Evolutionary conservation across 2,113 vertebrate genomes (phyloP).

Genomic region (Anhinga rufa): DNA sequence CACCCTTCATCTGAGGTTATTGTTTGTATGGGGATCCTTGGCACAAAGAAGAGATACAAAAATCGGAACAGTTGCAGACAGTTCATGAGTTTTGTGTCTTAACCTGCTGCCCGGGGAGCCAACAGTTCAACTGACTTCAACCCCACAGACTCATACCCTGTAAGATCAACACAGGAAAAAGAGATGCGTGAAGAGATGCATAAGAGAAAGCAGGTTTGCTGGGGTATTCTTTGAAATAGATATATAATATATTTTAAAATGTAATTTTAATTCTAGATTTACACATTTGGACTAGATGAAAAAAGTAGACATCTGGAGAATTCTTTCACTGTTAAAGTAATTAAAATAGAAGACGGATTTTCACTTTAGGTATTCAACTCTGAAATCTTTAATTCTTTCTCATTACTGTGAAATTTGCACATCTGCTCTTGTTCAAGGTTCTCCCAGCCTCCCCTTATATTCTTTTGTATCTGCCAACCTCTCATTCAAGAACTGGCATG

Average conservation of each 20-base stretch:
- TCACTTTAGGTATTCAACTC: neutral
- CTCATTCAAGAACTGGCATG: neutral
- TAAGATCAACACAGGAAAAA: neutral
- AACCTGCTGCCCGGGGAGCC: neutral
- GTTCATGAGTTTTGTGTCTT: neutral
- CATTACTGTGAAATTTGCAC: neutral
- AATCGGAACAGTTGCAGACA: neutral
- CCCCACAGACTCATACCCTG: neutral
- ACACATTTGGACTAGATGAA: neutral
- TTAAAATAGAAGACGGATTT: neutral
- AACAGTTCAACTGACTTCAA: neutral
- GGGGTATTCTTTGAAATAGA: neutral
- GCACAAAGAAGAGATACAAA: neutral
- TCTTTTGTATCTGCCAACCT: neutral
- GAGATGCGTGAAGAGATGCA: neutral
- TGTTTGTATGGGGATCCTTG: neutral
- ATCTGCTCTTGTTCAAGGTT: neutral
- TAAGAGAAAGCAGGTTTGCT: neutral
- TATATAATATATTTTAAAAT: neutral
- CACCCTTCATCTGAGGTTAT: neutral
- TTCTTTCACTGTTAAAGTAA: neutral
- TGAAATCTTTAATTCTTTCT: neutral
- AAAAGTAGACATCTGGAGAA: neutral
- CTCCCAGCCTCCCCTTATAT: neutral
- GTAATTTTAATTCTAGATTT: neutral